Evolutionary conservation across 1,140 invertebrate species (phyloP).

Genomic region (Drosophila kurseongensis): DNA sequence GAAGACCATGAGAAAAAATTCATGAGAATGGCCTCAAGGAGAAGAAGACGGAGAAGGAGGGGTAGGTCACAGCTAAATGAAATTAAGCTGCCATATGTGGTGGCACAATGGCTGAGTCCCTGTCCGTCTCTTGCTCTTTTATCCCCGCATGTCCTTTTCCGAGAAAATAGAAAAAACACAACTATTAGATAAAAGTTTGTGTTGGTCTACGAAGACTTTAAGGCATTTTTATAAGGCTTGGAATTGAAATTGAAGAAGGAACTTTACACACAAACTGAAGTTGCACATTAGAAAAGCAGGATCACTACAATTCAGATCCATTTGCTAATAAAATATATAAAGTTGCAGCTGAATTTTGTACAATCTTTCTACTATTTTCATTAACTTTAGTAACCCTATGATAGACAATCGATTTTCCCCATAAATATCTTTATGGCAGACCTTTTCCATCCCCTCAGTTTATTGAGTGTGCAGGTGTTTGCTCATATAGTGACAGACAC

Average conservation of each 20-base stretch:
- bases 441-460: slow-evolving; percentile 9
- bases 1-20: slow-evolving; percentile 51
- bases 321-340: too few relatives aligned
- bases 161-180: slow-evolving; percentile 5
- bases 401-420: slow-evolving; percentile 20
- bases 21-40: slow-evolving; percentile 23
- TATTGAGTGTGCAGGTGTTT: slow-evolving; percentile 37
- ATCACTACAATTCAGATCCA: too few relatives aligned
- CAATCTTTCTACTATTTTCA: neutral
- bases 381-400: slow-evolving; percentile 5
- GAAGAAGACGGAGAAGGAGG: too few relatives aligned
- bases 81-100: slow-evolving; percentile 50
- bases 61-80: slow-evolving; percentile 36
- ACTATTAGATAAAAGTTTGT: slow-evolving; percentile 20
- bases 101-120: slow-evolving; percentile 27
- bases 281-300: neutral
- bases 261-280: slow-evolving; percentile 13
- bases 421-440: neutral
- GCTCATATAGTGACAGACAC: slow-evolving; percentile 24
- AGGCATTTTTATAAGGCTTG: slow-evolving; percentile 4
- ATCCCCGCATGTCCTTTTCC: neutral
- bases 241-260: slow-evolving; percentile 5
- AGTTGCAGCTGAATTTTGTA: neutral
- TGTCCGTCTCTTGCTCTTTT: neutral
- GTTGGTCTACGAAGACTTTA: slow-evolving; percentile 14